Evolutionary conservation across 1,140 invertebrate genomes (phyloP), one percentile per base, ranked within the genome.

Genomic region (Mesaphorura yosii): DNA sequence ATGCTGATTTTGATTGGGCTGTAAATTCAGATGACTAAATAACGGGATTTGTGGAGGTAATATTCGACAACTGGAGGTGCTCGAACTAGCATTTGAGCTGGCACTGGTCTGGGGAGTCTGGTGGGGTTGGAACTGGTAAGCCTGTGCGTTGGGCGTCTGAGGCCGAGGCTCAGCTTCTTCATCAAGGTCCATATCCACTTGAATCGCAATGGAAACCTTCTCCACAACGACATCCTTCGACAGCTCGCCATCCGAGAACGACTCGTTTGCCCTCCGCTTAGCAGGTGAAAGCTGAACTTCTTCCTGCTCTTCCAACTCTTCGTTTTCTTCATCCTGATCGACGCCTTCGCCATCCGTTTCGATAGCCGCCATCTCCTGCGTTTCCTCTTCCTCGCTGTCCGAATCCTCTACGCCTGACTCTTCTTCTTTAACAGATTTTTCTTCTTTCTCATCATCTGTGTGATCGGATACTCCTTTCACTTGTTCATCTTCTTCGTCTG

Each of bases 181-280:
- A 62, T 83, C 81, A 14, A 75, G 12, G 29, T 63, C 61, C 55
- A 63, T 54, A 41, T 63, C 61, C 1, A 59, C 57, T 51, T 63
- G 61, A 22, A 55, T 55, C 5, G 57, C 51, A 26, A 56, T 56
- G 17, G 39, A 22, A 44, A 69, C 72, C 57, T 72, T 72, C 42
- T 75, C 73, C 7, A 76, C 74, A 28, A 75, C 73, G 55, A 58
- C 62, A 68, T 52, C 74, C 45, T 53, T 25, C 38, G 31, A 10
- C 31, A n/a, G 10, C n/a, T n/a, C n/a, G 10, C 10, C n/a, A 10
- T 34, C 31, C 31, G n/a, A 10, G 10, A 10, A 10, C 31, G 10
- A 10, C 31, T 34, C n/a, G 19, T 45, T 52, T 40, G 12, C 17
- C 29, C 2, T 46, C 42, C 28, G 40, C 42, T 31, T 46, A 17